Evolutionary conservation across 2,888 invertebrate genomes (phyloP), one percentile per base, ranked within the genome.

Genomic region (Altica lythri): DNA sequence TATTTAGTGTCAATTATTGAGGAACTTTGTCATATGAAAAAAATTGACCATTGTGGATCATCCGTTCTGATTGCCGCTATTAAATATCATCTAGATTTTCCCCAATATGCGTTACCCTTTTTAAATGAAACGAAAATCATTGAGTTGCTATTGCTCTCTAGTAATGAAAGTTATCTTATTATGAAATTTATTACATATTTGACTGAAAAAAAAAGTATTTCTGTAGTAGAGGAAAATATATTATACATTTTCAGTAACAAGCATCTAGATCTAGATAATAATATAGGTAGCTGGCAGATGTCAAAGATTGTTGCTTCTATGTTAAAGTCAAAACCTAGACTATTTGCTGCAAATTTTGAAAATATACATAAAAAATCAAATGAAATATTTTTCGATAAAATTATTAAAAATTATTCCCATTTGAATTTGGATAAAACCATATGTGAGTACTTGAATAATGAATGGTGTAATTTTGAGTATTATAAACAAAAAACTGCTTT

Each of bases 1-100:
- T n/a, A n/a, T 19, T 38, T 44, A 12, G 42, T 54, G 17, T 14
- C 46, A 1, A 22, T 2, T 3, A 46, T 46, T 16, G 34, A 46
- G 10, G 10, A n/a, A 1, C 3, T 25, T 2, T n/a, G n/a, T 12
- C 18, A 45, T 9, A 45, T 34, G 1, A n/a, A 1, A n/a, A 19
- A 19, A 16, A 27, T 47, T 37, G 9, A 47, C 12, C n/a, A 27
- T 1, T 4, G 1, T 12, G 47, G 37, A 1, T 9, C n/a, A 6
- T 4, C 3, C 2, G 10, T 34, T 9, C n/a, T 47, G 6, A 25
- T 22, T 5, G 4, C n/a, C 1, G 37, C 27, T n/a, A 12, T 47
- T 12, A 6, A 10, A 6, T 47, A 47, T 19, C 35, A 37, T 19
- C 10, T 27, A 1, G 10, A 18, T 9, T 27, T 47, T 29, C 47